Evolutionary conservation across 2,113 vertebrate species (phyloP).

Genomic region (Albula goreensis): DNA sequence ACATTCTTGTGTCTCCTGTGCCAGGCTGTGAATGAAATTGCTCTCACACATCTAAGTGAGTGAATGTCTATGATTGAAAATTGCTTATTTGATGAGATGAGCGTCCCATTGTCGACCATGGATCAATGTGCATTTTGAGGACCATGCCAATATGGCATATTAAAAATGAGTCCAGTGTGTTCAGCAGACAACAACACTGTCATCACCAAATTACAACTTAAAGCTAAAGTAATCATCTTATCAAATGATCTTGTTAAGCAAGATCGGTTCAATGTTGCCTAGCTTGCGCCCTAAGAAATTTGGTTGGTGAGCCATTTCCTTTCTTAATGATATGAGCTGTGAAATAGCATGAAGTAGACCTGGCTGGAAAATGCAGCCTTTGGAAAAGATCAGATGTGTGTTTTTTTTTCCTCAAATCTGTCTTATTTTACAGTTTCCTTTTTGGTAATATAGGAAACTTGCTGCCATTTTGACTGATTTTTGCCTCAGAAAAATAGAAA

Average conservation of each 20-base stretch:
- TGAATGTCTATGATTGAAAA: background rate
- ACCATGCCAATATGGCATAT: background rate
- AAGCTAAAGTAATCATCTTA: background rate
- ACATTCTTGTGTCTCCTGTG: background rate
- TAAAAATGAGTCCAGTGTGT: background rate
- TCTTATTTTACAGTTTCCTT: background rate
- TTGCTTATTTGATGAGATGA: background rate
- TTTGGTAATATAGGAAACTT: background rate
- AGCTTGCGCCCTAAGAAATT: background rate
- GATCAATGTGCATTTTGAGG: background rate
- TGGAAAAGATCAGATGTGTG: background rate
- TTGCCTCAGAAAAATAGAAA: background rate
- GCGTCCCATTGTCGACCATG: background rate
- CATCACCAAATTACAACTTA: background rate
- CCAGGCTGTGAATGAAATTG: background rate
- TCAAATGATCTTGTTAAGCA: background rate
- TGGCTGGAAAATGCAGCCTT: background rate
- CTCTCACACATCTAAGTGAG: background rate
- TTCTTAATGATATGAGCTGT: background rate
- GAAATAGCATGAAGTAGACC: background rate
- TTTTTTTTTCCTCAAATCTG: background rate
- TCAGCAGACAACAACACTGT: background rate
- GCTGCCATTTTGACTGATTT: background rate
- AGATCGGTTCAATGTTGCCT: background rate
- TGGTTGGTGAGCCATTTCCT: background rate